These are phyloP conservation scores for Cephalopachus bancanus DNA, from an alignment of 2,797 vertebrate genomes.

Conservation along the genomic window DNA sequence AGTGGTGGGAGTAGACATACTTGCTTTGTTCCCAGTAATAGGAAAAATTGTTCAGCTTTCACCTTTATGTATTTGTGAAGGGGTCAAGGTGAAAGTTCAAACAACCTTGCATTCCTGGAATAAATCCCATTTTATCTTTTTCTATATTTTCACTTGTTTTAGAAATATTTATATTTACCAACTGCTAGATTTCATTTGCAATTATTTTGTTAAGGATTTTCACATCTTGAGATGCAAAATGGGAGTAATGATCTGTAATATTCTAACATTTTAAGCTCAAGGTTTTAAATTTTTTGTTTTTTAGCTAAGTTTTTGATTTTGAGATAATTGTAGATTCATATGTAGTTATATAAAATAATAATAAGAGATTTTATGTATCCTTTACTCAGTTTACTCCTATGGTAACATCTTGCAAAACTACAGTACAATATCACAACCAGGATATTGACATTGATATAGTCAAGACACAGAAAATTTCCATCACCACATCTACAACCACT, in stretches of 20 bases:
- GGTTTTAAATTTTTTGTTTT: not conserved
- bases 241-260: not conserved
- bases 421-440: no score
- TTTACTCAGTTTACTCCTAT: not conserved
- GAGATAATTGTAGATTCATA: not conserved
- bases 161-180: not conserved
- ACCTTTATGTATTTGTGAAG: not conserved
- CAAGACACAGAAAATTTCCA: not conserved
- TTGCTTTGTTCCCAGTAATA: not conserved
- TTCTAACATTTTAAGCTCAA: not conserved
- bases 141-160: not conserved
- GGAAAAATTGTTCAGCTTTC: not conserved
- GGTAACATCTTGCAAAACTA: not conserved
- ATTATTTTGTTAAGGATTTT: not conserved
- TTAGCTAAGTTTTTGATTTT: not conserved
- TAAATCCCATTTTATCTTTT: not conserved
- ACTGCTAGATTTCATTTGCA: not conserved
- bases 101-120: not conserved
- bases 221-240: not conserved
- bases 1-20: not conserved
- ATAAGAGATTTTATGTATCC: not conserved
- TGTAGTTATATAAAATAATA: not conserved
- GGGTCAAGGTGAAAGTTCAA: not conserved
- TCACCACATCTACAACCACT: not conserved
- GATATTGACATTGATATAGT: not conserved